Conservation (phyloP, 1,140 invertebrate genomes). For the Stegodyphus mimosarum region DNA sequence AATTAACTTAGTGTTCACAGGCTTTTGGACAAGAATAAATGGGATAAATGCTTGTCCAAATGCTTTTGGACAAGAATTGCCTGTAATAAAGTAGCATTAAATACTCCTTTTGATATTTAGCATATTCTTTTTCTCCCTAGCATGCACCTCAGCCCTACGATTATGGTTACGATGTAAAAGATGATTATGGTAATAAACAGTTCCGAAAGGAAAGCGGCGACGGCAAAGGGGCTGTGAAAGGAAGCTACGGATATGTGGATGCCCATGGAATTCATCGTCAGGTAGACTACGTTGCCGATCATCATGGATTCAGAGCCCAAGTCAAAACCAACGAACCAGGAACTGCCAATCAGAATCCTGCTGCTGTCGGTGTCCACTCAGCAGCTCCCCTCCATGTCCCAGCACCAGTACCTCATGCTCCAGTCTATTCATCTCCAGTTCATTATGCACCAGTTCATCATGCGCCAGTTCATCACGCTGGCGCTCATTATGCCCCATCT, state of each 20-base stretch:
- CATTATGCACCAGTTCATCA: conserved; percentile 10
- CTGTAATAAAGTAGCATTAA: background rate
- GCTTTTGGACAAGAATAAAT: background rate
- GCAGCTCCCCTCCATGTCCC: conserved; percentile 28
- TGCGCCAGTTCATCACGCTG: conserved; percentile 16
- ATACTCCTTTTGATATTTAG: background rate
- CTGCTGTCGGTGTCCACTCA: conserved; percentile 25
- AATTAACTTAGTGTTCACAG: no score
- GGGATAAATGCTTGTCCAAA: background rate
- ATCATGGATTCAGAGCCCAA: conserved; percentile 56
- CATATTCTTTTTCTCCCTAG: background rate
- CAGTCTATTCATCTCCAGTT: background rate
- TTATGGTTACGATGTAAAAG: conserved; percentile 62
- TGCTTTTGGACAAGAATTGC: no score
- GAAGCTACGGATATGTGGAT: no score
- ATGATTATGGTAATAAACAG: conserved; percentile 61
- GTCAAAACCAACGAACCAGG: conserved; percentile 63
- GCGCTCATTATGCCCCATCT: conserved; percentile 36
- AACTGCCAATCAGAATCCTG: no score
- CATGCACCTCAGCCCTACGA: conserved; percentile 61
- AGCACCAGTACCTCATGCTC: background rate
- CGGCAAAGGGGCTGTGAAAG: no score
- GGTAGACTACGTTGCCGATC: no score
- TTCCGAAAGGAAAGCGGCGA: no score
- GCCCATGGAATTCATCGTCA: no score